Evolutionary conservation across 2,797 vertebrate genomes (phyloP).

Genomic region (Adelosebastes latens): DNA sequence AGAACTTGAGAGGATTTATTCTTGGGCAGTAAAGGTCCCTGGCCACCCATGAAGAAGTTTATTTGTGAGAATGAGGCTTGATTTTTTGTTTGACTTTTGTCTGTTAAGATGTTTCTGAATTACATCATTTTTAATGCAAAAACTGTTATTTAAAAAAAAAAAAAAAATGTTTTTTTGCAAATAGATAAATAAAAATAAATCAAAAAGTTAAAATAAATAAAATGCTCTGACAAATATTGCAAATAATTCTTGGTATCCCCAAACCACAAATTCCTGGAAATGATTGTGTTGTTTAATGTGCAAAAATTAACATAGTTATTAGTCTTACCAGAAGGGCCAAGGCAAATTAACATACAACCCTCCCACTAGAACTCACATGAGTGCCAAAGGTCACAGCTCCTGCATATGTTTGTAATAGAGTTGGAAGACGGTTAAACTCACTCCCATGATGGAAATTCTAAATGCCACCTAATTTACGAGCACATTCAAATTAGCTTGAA

Average conservation of each 20-base stretch:
- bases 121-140: neutral
- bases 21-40: neutral
- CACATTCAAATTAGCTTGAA: slow-evolving; percentile 53
- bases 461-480: slow-evolving; percentile 61
- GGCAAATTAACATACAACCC: slow-evolving; percentile 33
- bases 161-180: neutral
- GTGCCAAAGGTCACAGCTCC: slow-evolving; percentile 55
- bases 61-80: neutral
- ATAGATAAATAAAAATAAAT: neutral
- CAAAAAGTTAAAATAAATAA: too few relatives aligned
- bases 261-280: slow-evolving; percentile 7
- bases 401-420: slow-evolving; percentile 51
- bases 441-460: slow-evolving; percentile 34
- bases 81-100: neutral
- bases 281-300: slow-evolving; percentile 2
- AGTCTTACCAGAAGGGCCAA: slow-evolving; percentile 13
- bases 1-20: neutral
- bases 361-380: slow-evolving; percentile 28
- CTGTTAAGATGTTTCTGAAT: neutral
- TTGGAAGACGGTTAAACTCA: slow-evolving; percentile 24
- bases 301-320: slow-evolving; percentile 5
- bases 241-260: neutral
- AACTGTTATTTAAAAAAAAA: too few relatives aligned
- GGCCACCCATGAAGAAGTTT: neutral
- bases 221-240: neutral